Evolutionary conservation across 2,888 invertebrate species (phyloP).

Genomic region (Mactromeris polynyma): DNA sequence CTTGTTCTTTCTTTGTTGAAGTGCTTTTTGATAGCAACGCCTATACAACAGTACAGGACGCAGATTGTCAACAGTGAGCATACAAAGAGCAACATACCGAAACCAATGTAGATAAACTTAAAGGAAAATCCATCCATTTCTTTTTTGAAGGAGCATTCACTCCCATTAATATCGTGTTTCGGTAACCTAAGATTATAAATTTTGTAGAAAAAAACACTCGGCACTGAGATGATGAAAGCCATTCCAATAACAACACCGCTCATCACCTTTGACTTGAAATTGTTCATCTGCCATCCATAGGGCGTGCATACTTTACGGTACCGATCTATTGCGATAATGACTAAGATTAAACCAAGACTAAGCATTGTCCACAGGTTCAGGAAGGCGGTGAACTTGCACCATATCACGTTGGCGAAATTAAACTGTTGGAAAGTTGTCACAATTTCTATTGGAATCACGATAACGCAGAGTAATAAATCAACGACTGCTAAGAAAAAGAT

Average conservation of each 20-base stretch:
- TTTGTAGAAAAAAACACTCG: slow-evolving; percentile 49
- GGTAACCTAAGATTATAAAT: slow-evolving; percentile 30
- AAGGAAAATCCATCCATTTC: background rate
- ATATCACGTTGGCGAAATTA: slow-evolving; percentile 54
- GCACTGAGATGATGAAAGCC: slow-evolving; percentile 51
- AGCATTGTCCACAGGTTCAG: slow-evolving; percentile 60
- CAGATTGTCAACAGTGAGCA: slow-evolving; percentile 52
- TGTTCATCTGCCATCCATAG: slow-evolving; percentile 72
- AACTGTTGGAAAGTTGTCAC: slow-evolving; percentile 66
- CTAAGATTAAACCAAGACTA: slow-evolving; percentile 56
- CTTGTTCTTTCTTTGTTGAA: slow-evolving; percentile 47
- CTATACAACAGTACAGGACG: slow-evolving; percentile 60
- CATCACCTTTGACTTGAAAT: slow-evolving; percentile 60
- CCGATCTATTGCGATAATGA: slow-evolving; percentile 71
- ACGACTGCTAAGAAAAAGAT: slow-evolving; percentile 68
- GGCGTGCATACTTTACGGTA: slow-evolving; percentile 78
- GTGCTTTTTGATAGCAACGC: slow-evolving; percentile 55
- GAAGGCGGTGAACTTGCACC: slow-evolving; percentile 63
- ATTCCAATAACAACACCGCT: slow-evolving; percentile 51
- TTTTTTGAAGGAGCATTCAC: slow-evolving; percentile 59
- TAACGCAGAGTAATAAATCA: slow-evolving; percentile 69
- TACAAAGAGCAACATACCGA: slow-evolving; percentile 51
- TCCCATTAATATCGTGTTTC: slow-evolving; percentile 34
- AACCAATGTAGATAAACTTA: slow-evolving; percentile 43
- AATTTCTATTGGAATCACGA: slow-evolving; percentile 69